Percentiles rank a stretch among this genome's conserved stretches.
These are phyloP conservation scores for Ptychodera flava DNA, from an alignment of 35 echinoderm and acorn worm genomes.

Conservation along the genomic window DNA sequence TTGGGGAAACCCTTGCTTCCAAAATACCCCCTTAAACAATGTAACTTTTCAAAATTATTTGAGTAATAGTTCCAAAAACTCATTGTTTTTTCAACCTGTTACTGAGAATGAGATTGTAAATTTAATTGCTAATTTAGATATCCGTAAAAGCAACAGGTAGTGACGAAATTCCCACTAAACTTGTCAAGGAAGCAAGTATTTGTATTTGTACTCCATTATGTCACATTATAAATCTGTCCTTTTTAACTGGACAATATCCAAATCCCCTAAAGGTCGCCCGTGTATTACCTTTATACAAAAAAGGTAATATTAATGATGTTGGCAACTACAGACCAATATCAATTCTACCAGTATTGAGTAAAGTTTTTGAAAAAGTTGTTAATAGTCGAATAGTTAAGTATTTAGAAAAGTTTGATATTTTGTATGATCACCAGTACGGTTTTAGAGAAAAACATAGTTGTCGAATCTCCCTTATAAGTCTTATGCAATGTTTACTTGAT, in stretches of 20 bases:
- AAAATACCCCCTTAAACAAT: neutral
- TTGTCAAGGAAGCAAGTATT: neutral
- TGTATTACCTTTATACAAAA: neutral
- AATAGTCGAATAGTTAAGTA: neutral
- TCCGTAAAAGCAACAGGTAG: neutral
- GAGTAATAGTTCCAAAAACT: neutral
- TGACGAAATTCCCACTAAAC: neutral
- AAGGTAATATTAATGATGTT: neutral
- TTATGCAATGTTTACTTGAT: neutral
- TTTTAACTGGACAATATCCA: neutral
- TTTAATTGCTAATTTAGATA: neutral
- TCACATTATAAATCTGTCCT: neutral
- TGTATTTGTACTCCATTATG: neutral
- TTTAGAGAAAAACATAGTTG: constrained; percentile 6
- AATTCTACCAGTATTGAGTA: neutral
- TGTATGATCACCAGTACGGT: neutral
- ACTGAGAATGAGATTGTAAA: neutral
- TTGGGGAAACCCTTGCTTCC: neutral
- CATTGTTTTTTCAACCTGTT: neutral
- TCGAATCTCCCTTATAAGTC: neutral
- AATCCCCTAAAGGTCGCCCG: neutral
- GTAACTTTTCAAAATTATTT: neutral
- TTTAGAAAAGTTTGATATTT: neutral
- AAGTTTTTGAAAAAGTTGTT: constrained; percentile 15
- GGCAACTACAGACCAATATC: constrained; percentile 4